Percentiles rank a stretch among this genome's conserved stretches.
These are phyloP conservation scores for Butorides virescens DNA, from an alignment of 2,113 vertebrate species.

Conservation along the genomic window DNA sequence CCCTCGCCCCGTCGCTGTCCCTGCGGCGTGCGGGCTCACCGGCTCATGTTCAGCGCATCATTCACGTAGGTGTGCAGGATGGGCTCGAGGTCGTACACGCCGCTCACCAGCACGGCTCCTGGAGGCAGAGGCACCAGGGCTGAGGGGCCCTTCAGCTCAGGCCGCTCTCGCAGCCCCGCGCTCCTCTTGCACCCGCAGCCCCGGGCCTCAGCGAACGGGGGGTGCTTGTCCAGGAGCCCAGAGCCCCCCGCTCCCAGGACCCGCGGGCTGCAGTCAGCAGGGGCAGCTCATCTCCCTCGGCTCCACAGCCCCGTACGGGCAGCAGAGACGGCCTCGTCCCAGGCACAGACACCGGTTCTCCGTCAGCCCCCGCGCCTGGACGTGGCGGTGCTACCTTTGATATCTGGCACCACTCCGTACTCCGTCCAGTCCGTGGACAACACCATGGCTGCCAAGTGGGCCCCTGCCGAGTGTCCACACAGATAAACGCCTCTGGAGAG, in stretches of 20 bases:
- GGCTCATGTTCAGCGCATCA: slow-evolving; percentile 78
- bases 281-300: not conserved
- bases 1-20: not conserved
- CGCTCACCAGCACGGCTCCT: slow-evolving; percentile 92
- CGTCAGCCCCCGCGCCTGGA: not conserved
- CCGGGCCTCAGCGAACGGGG: not conserved
- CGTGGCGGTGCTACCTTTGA: slow-evolving; percentile 77
- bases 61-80: slow-evolving; percentile 84
- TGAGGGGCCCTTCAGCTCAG: not conserved
- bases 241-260: no score
- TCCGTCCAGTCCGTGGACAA: slow-evolving; percentile 86
- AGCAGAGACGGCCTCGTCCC: not conserved
- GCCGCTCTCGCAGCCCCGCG: rapidly evolving
- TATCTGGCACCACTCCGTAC: slow-evolving; percentile 75
- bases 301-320: not conserved
- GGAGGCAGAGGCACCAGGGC: rapidly evolving
- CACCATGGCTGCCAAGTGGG: slow-evolving; percentile 89
- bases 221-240: not conserved
- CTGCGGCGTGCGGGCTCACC: slow-evolving; percentile 57
- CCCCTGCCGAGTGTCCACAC: slow-evolving; percentile 94
- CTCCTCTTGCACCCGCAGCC: not conserved
- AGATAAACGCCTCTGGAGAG: slow-evolving; percentile 85
- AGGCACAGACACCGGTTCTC: not conserved
- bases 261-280: not conserved
- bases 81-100: slow-evolving; percentile 90